Evolutionary conservation across 2,888 invertebrate genomes (phyloP), one percentile per base, ranked within the genome.

Genomic region (Drosophila pegasa): DNA sequence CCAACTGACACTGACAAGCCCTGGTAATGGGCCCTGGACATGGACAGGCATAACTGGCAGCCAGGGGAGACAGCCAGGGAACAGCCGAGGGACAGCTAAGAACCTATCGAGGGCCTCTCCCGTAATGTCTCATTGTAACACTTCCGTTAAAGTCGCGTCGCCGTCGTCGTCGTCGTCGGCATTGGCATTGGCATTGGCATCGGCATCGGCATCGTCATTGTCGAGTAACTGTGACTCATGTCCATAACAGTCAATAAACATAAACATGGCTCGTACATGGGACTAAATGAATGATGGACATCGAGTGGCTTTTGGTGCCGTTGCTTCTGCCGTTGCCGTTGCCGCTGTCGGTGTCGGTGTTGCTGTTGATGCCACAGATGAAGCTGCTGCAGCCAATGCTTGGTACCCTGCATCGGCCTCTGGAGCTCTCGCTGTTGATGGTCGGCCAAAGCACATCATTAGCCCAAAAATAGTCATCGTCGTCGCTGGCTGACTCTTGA

Each of bases 241-340:
- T 87, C 87, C 89, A 88, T 87, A 88, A 87, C 84, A 82, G 82
- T 86, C 88, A 88, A 88, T 88, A 88, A 87, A 86, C 88, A 89
- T 89, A 89, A 88, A 85, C 88, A 78, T 84, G 78, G 80, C 80
- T 71, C 55, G 75, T 70, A 80, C 80, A 80, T 78, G 72, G 59
- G 59, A 54, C 67, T 74, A 82, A 80, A 87, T 85, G 88, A 89
- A 86, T 88, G 87, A 88, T 88, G 84, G 87, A 88, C 87, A 88
- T 86, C 82, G 82, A 88, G 85, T 80, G 80, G 83, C 68, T 71
- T 71, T 72, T 60, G 72, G 62, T 67, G 76, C 65, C 67, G 65
- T 27, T 25, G 43, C 25, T 5, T n/a, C 5, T 25, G n/a, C 25
- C 5, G 22, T 10, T 64, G 59, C 57, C 37, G 57, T 16, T 27